Conservation (phyloP, 2,113 vertebrate genomes). For the Cynoglossus semilaevis region DNA sequence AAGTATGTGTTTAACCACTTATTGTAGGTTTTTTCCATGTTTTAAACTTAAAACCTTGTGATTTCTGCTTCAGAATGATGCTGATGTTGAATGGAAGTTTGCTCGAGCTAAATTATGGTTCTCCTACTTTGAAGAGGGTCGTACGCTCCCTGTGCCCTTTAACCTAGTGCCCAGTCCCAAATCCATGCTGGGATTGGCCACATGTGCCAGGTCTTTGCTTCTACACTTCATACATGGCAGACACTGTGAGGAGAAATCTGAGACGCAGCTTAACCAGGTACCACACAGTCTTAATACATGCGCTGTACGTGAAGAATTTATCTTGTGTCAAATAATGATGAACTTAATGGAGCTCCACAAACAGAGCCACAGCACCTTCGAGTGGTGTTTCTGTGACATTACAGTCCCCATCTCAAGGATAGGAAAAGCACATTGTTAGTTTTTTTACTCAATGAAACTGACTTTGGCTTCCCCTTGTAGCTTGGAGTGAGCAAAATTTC, state of each 20-base stretch:
- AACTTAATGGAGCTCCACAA: not conserved
- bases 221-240: slow-evolving; percentile 68
- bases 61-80: slow-evolving; percentile 81
- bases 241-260: slow-evolving; percentile 70
- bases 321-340: not conserved
- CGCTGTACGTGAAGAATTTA: not conserved
- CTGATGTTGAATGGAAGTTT: slow-evolving; percentile 99
- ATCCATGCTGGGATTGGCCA: slow-evolving; percentile 81
- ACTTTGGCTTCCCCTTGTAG: slow-evolving; percentile 35
- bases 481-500: slow-evolving; percentile 53
- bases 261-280: slow-evolving; percentile 90
- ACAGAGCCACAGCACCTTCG: slow-evolving; percentile 39
- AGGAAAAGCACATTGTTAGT: not conserved
- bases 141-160: slow-evolving; percentile 97
- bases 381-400: slow-evolving; percentile 37
- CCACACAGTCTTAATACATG: not conserved
- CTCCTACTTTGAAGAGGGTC: slow-evolving; percentile 97
- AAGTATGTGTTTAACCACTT: no score
- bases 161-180: slow-evolving; percentile 97
- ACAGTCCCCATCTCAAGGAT: slow-evolving; percentile 2
- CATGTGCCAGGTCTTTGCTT: slow-evolving; percentile 78
- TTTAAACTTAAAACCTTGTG: no score
- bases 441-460: no score
- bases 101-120: slow-evolving; percentile 98
- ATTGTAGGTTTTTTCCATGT: not conserved